phyloP scores from a whole-genome alignment of 2,113 vertebrate species.

The Helogale parvula region DNA sequence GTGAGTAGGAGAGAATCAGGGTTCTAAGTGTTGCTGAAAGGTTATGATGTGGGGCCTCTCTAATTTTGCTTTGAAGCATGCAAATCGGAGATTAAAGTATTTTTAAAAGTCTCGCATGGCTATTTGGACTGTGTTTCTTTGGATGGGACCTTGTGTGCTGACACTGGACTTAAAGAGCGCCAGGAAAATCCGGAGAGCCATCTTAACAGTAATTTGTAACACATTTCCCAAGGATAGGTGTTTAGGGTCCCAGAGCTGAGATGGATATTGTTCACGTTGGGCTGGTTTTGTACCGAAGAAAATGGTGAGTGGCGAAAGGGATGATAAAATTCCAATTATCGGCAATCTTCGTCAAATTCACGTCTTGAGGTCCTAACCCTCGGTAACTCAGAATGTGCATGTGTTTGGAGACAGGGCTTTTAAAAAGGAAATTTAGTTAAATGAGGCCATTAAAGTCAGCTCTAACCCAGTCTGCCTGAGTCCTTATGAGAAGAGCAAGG shows the following conservation, averaged over 20 bases:
- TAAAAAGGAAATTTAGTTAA: not conserved
- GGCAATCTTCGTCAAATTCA: not conserved
- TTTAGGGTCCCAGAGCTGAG: not conserved
- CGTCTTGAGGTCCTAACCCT: not conserved
- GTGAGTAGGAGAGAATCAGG: not conserved
- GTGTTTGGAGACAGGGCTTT: not conserved
- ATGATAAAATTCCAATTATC: not conserved
- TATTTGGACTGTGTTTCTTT: not conserved
- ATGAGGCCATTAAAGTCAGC: not conserved
- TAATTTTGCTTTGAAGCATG: not conserved
- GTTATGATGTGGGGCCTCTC: not conserved
- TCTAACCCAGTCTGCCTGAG: not conserved
- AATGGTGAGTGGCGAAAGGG: not conserved
- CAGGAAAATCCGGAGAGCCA: not conserved
- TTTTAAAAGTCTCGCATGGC: not conserved
- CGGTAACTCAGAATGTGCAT: not conserved
- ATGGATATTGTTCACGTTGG: not conserved
- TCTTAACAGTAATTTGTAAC: not conserved
- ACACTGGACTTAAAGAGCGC: not conserved
- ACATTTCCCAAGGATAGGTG: not conserved
- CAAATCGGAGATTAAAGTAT: not conserved
- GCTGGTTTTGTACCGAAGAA: not conserved
- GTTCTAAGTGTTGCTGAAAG: not conserved
- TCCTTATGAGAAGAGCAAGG: not conserved
- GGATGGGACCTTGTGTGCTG: not conserved